Conservation (phyloP, 2,888 invertebrate species). For the Dolichomitus sp. region DNA sequence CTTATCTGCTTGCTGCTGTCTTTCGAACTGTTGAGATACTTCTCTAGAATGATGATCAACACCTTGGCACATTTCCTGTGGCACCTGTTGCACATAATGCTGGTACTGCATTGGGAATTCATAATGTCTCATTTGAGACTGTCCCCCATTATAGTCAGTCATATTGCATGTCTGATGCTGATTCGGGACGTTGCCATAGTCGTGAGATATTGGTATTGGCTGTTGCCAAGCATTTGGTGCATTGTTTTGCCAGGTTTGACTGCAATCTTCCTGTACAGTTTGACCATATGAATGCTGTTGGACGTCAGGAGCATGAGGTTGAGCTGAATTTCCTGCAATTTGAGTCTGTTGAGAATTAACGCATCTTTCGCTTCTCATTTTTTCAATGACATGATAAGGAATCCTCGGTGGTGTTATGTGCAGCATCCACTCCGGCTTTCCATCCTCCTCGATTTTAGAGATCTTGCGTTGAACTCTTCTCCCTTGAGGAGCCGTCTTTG, state of each 20-base stretch:
- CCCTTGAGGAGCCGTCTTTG: constrained; percentile 18
- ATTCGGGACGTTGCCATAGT: not conserved
- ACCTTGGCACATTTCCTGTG: constrained; percentile 50
- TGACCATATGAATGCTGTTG: not conserved
- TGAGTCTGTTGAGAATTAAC: not conserved
- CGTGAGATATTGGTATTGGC: constrained; percentile 9
- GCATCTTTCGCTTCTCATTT: constrained; percentile 50
- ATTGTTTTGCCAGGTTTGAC: constrained; percentile 6
- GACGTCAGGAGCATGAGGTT: not conserved
- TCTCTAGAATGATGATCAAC: not conserved
- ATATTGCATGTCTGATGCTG: constrained; percentile 16
- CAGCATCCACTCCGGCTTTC: constrained; percentile 82
- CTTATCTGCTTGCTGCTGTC: constrained; percentile 25
- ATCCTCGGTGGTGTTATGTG: constrained; percentile 78
- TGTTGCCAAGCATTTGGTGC: not conserved
- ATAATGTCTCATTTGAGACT: constrained; percentile 21
- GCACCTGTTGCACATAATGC: constrained; percentile 27
- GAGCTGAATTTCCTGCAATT: not conserved
- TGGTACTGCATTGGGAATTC: constrained; percentile 48
- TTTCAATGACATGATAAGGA: constrained; percentile 71
- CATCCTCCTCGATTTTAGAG: constrained; percentile 67
- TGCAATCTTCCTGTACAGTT: constrained; percentile 1
- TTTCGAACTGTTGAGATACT: constrained; percentile 9
- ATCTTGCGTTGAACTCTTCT: constrained; percentile 50
- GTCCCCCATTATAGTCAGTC: not conserved